Evolutionary conservation across 2,888 invertebrate genomes (phyloP), one percentile per base, ranked within the genome.

Genomic region (Baronia brevicornis): DNA sequence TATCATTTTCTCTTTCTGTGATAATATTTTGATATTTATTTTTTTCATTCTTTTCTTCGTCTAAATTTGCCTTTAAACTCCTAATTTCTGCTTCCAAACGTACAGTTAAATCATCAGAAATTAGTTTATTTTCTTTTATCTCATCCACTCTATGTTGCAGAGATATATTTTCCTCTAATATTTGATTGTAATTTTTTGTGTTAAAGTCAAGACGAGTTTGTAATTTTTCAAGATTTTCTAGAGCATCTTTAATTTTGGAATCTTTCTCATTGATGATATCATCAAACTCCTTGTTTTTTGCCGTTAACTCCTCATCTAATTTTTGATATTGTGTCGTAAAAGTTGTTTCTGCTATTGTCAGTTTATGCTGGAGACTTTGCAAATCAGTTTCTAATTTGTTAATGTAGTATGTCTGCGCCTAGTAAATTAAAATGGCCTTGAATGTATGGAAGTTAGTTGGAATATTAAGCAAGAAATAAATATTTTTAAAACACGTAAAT

Each of bases 321-420:
- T 60, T 54, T 17, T 58, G 49, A 39, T 48, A 59, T 42, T 69
- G 52, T 6, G 28, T 39, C 8, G 34, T 41, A 33, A 56, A 54
- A 29, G 8, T 8, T 6, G 5, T 37, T 54, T 75, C 64, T 2
- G 56, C 39, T 18, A 62, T 60, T 23, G 41, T 41, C 26, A 67
- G 46, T 41, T 68, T 68, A 31, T 53, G 49, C 53, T 69, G 55
- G 23, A 71, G 50, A 17, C 38, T 51, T 39, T 68, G 58, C 50
- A 73, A 46, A 36, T 77, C 63, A 28, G 45, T 46, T 59, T 65
- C 50, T 43, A 75, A 61, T 44, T 59, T 56, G 33, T 60, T 60
- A 47, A 65, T 56, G 33, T 27, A 43, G 43, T 54, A 48, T 30
- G 40, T 40, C 44, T 59, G 60, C 45, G 68, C 75, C 79, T 79